phyloP scores from a whole-genome alignment of 2,113 vertebrate species.

The Coptodon rendalli region DNA sequence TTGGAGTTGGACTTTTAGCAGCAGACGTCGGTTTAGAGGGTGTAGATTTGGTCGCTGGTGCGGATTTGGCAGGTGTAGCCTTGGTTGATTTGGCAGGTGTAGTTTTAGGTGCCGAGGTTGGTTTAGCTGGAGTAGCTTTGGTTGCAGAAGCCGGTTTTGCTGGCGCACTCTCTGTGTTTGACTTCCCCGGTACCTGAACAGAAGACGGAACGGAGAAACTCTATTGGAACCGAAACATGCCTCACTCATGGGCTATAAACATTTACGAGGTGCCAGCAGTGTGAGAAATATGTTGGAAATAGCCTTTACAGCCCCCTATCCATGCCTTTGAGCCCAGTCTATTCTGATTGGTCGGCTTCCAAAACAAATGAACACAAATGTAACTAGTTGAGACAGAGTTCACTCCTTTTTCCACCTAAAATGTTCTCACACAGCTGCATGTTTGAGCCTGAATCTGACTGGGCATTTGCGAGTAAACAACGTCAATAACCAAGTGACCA shows the following conservation, averaged over 20 bases:
- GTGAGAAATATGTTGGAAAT: not conserved
- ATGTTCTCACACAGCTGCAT: not conserved
- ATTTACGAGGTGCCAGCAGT: not conserved
- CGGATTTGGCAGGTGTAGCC: not conserved
- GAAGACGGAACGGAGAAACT: not conserved
- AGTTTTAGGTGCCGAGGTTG: not conserved
- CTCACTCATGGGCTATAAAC: not conserved
- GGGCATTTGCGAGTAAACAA: not conserved
- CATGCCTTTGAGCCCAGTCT: not conserved
- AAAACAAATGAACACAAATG: not conserved
- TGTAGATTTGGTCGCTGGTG: not conserved
- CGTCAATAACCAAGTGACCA: not conserved
- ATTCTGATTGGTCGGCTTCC: not conserved
- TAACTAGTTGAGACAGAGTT: not conserved
- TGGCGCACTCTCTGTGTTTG: not conserved
- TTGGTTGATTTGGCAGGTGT: not conserved
- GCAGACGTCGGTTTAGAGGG: not conserved
- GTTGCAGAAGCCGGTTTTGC: not conserved
- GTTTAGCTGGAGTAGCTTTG: not conserved
- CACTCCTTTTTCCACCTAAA: not conserved
- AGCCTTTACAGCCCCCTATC: rapidly evolving
- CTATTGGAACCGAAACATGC: not conserved
- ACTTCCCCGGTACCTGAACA: not conserved
- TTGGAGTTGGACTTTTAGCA: not conserved
- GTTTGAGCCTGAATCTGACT: not conserved